Conservation (phyloP, 1,140 invertebrate genomes). For the Brevipalpus yothersi region DNA sequence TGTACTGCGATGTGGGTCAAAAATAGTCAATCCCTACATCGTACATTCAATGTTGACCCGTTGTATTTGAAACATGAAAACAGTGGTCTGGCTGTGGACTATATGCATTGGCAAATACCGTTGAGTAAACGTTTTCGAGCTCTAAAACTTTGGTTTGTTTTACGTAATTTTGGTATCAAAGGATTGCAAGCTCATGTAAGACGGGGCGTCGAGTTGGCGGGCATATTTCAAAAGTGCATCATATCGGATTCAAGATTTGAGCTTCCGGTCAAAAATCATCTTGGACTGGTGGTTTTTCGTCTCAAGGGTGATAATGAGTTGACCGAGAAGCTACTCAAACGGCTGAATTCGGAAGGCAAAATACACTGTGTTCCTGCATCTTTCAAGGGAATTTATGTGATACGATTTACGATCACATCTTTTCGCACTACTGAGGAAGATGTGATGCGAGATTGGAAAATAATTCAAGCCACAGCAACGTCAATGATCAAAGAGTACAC, state of each 20-base stretch:
- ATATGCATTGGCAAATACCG: conserved; percentile 81
- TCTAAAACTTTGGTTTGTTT: conserved; percentile 80
- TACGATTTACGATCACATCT: conserved; percentile 79
- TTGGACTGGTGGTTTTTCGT: conserved; percentile 71
- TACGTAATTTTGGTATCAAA: conserved; percentile 48
- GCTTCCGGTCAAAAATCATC: conserved; percentile 34
- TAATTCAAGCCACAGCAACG: conserved; percentile 51
- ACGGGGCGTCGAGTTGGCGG: conserved; percentile 41
- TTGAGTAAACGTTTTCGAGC: conserved; percentile 66
- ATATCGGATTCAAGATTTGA: conserved; percentile 46
- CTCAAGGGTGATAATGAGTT: conserved; percentile 58
- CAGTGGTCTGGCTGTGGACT: conserved; percentile 81
- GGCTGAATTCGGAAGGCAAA: conserved; percentile 83
- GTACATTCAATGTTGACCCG: conserved; percentile 85
- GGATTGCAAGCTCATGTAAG: conserved; percentile 53
- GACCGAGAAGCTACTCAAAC: conserved; percentile 80
- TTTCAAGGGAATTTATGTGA: conserved; percentile 48
- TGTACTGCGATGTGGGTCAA: conserved; percentile 78
- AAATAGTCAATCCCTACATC: conserved; percentile 61
- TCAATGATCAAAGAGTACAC: conserved; percentile 27
- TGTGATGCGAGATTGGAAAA: conserved; percentile 60
- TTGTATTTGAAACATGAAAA: conserved; percentile 93
- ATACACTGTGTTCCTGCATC: conserved; percentile 89
- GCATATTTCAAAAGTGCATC: conserved; percentile 45
- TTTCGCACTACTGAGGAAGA: conserved; percentile 62